phyloP scores from a whole-genome alignment of 2,888 invertebrate species.

The Epinotia nisella region DNA sequence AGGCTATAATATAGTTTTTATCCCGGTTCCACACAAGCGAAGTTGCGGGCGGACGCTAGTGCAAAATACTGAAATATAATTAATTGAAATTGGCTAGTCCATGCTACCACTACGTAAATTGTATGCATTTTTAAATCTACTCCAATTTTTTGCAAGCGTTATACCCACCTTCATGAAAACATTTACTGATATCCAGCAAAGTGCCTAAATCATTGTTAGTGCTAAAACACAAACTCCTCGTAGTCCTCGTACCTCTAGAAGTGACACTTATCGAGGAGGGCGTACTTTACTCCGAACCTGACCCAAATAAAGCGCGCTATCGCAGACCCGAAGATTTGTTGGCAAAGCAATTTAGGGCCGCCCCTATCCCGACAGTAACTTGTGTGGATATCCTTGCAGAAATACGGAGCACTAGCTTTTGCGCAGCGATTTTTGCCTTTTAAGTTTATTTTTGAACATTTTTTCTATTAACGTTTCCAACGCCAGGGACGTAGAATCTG shows the following conservation, averaged over 20 bases:
- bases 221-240: conserved; percentile 42
- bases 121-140: no score
- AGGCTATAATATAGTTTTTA: no score
- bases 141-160: background rate
- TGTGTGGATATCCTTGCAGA: conserved; percentile 23
- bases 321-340: conserved; percentile 46
- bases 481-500: no score
- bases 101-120: no score
- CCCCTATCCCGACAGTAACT: conserved; percentile 43
- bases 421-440: background rate
- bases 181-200: conserved; percentile 31
- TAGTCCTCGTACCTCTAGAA: conserved; percentile 42
- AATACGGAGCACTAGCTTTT: conserved; percentile 10
- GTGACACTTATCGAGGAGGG: conserved; percentile 44
- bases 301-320: conserved; percentile 49
- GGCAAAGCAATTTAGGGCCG: conserved; percentile 47
- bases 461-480: background rate
- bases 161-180: conserved; percentile 1
- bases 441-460: background rate
- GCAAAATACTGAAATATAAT: no score
- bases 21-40: no score
- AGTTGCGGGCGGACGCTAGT: no score
- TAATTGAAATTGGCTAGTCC: no score
- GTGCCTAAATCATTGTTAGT: conserved; percentile 44
- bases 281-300: conserved; percentile 46